Evolutionary conservation across 1,140 invertebrate genomes (phyloP), one percentile per base, ranked within the genome.

Genomic region (Venturia canescens): DNA sequence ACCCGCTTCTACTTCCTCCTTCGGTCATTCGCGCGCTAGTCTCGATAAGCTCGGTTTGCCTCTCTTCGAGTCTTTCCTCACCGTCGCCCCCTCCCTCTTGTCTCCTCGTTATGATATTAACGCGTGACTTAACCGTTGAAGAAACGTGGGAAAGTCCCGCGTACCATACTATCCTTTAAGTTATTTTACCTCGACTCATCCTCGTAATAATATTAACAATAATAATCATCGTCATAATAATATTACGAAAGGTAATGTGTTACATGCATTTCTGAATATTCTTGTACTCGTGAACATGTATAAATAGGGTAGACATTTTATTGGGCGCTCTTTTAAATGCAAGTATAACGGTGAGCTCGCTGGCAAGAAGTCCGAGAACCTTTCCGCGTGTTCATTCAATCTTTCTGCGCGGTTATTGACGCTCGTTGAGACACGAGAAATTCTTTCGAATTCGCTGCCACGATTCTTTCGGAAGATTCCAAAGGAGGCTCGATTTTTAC

Each of bases 121-220:
- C 72, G 72, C 72, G 72, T 76, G 72, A 76, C 72, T 76, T 76
- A 76, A 76, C 72, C 72, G 72, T 76, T 76, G 38, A 76, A 76
- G 72, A 76, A 76, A 76, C 72, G 72, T 76, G 72, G 72, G 72
- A 76, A 76, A 76, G 72, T 76, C 72, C 26, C 50, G 72, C 72
- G 53, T 53, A 27, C 66, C 66, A 29, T 4, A 15, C 21, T 53
- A 76, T 53, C 38, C 15, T 29, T 21, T n/a, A 48, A 71, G 69
- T 71, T 38, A 71, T 48, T 74, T 53, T 57, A n/a, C 44, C 21
- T 21, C 48, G n/a, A 74, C 72, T 60, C 53, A 76, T 76, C 53
- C 50, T 13, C 72, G 53, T 76, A 60, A 60, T 76, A 60, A 76
- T 72, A 50, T 21, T 72, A 44, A 72, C 23, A 44, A 72, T 72